Percentiles rank a stretch among this genome's conserved stretches.
Evolutionary conservation across 2,888 invertebrate genomes (phyloP).

Genomic region (Crematogaster levior): DNA sequence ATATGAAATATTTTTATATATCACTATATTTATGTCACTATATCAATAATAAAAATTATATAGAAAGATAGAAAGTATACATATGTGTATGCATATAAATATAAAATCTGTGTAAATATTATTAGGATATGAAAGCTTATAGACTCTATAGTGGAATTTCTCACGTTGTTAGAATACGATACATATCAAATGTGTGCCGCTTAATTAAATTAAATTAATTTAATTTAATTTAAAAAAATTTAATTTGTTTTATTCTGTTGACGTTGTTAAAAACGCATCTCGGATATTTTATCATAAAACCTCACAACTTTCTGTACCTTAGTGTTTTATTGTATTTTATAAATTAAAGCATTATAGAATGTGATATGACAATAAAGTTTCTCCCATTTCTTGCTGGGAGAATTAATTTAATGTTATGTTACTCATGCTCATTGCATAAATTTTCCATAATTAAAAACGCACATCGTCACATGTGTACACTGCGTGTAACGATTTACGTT

Average conservation of each 20-base stretch:
- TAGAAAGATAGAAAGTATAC: no score
- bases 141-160: neutral
- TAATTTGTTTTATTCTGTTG: neutral
- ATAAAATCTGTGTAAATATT: neutral
- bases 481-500: slow-evolving; percentile 49
- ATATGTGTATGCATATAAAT: neutral
- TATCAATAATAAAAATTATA: no score
- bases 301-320: neutral
- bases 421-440: neutral
- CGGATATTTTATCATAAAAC: neutral
- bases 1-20: no score
- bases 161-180: neutral
- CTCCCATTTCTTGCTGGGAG: neutral
- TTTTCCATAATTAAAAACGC: slow-evolving; percentile 7
- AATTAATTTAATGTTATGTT: slow-evolving; percentile 4
- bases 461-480: neutral
- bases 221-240: no score
- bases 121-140: neutral
- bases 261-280: neutral
- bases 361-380: neutral
- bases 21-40: no score
- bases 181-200: neutral
- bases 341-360: slow-evolving; percentile 2
- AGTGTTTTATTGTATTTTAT: neutral
- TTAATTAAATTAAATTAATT: no score